These are phyloP conservation scores for Ceratina australensis DNA, from an alignment of 1,140 invertebrate species.

Conservation along the genomic window DNA sequence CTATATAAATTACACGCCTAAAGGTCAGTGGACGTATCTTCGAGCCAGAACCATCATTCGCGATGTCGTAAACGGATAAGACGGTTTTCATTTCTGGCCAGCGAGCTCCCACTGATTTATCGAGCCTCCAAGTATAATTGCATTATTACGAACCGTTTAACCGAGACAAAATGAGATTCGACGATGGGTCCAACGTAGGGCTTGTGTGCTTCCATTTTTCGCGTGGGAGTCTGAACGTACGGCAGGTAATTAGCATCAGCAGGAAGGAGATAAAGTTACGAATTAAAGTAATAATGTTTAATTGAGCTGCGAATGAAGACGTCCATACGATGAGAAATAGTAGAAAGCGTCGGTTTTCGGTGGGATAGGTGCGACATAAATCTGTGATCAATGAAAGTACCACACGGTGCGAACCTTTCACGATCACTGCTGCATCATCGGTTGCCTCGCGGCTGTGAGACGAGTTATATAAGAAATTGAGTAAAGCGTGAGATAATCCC, in stretches of 20 bases:
- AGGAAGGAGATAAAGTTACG: not conserved
- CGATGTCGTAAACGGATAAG: conserved; percentile 38
- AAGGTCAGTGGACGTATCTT: conserved; percentile 68
- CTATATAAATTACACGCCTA: conserved; percentile 68
- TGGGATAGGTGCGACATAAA: not conserved
- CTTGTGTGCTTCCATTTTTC: too few relatives aligned
- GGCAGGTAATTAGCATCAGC: not conserved
- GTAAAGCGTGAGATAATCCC: conserved; percentile 73
- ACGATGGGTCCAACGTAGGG: too few relatives aligned
- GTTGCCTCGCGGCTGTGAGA: conserved; percentile 8
- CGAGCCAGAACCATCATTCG: conserved; percentile 59
- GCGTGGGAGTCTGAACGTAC: not conserved
- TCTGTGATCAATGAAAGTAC: conserved; percentile 58
- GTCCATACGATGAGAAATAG: too few relatives aligned
- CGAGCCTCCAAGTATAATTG: not conserved
- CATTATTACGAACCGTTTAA: not conserved
- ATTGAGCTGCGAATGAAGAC: not conserved
- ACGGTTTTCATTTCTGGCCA: conserved; percentile 44
- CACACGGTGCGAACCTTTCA: conserved; percentile 66
- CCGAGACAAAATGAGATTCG: not conserved
- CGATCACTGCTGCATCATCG: conserved; percentile 66
- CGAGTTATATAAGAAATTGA: conserved; percentile 70
- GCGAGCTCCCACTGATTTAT: conserved; percentile 22
- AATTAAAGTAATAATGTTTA: not conserved
- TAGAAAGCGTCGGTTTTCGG: too few relatives aligned